Base-by-base conservation (phyloP, 1,140 invertebrate species). In the Colletes gigas region DNA sequence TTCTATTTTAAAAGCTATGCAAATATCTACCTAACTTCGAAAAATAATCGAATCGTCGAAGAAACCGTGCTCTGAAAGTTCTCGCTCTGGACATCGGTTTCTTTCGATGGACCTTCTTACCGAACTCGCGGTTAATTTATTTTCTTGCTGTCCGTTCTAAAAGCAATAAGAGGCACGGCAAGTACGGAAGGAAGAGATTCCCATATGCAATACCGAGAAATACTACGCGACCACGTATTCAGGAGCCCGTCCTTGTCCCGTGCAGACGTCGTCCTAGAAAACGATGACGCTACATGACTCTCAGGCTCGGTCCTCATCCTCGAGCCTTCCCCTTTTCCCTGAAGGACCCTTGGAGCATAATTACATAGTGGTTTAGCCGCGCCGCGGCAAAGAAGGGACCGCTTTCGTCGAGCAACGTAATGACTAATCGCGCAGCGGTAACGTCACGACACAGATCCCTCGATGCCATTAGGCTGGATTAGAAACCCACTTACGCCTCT, bases 321-420 rank as follows among this genome's bases (percentile, higher is more conserved):
- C 63, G 65, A 52, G 39, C 67, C 39, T 81, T 70, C 62, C 70
- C 81, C 84, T 76, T 82, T 74, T 69, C 71, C 83, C 80, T 85
- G 71, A 77, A 92, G 85, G 88, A 89, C 86, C 88, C 88, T 91
- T 84, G 85, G 84, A 89, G 83, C 87, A 91, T 92, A 92, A 92
- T 92, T 92, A 92, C 89, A 92, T 90, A 90, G 90, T 91, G 92
- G 89, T 84, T 85, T 83, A 65, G 83, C 55, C 62, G 82, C 54
- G 80, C 78, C 83, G 83, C 85, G 87, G 81, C 86, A 81, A 85
- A 86, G 88, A 88, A 86, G 83, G 89, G 87, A 83, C 88, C 88
- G 84, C 83, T 86, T 86, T 87, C 88, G 88, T 85, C 87, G 86
- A 86, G 84, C 84, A 85, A 89, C 90, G 86, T 90, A 92, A 92